phyloP scores from a whole-genome alignment of 2,113 vertebrate genomes.

The Cynocephalus volans region DNA sequence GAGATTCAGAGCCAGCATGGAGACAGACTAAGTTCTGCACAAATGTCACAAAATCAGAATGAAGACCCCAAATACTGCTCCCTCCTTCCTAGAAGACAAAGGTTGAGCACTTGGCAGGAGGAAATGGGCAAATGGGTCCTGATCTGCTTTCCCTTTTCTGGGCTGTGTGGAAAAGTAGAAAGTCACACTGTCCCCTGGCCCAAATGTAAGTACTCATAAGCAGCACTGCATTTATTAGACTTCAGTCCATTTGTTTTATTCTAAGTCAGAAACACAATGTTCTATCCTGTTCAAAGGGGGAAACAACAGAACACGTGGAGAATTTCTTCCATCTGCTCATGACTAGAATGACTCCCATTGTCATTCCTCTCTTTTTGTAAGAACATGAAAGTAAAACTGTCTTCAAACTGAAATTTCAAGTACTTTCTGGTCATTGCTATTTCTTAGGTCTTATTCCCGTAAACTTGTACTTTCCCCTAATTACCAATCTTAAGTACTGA shows the following conservation, averaged over 20 bases:
- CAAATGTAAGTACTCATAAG: not conserved
- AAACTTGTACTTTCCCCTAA: not conserved
- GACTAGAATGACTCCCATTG: not conserved
- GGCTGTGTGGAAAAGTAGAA: not conserved
- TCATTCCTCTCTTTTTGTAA: not conserved
- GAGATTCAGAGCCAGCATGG: not conserved
- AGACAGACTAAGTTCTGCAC: no score
- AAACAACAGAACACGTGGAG: not conserved
- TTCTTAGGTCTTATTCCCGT: not conserved
- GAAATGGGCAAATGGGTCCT: rapidly evolving
- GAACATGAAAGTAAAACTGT: not conserved
- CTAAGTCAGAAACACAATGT: not conserved
- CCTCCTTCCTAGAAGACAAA: not conserved
- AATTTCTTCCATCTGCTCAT: not conserved
- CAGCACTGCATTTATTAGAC: not conserved
- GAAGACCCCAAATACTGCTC: not conserved
- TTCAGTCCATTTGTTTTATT: not conserved
- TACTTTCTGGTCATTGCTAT: not conserved
- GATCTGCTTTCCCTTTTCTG: rapidly evolving
- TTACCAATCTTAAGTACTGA: not conserved
- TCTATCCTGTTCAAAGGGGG: not conserved
- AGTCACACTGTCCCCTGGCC: not conserved
- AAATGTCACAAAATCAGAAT: no score
- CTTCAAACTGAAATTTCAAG: not conserved
- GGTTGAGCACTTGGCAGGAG: not conserved